Evolutionary conservation across 2,113 vertebrate genomes (phyloP).

Genomic region (Halichoerus grypus): DNA sequence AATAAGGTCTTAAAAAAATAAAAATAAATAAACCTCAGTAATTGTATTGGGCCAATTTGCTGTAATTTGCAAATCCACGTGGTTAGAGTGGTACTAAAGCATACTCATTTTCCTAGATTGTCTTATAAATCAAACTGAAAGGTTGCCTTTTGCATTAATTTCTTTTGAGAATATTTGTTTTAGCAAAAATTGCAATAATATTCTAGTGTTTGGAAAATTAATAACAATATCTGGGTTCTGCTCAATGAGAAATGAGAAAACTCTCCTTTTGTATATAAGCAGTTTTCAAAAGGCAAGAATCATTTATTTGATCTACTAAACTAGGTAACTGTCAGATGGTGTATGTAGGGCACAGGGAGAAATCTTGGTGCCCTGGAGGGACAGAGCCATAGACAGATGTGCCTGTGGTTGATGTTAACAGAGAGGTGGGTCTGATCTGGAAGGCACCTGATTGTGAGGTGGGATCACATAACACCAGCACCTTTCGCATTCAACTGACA

Average conservation of each 20-base stretch:
- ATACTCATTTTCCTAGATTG: background rate
- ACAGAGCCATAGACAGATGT: background rate
- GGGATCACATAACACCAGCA: background rate
- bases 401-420: background rate
- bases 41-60: background rate
- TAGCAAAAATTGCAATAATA: background rate
- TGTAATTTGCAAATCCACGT: background rate
- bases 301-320: background rate
- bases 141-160: background rate
- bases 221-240: background rate
- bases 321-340: background rate
- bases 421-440: background rate
- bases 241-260: background rate
- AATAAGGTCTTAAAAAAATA: too few species aligned
- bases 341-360: background rate
- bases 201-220: background rate
- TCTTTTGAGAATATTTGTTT: constrained; percentile 15
- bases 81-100: background rate
- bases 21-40: background rate
- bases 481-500: background rate
- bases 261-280: background rate
- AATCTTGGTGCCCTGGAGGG: background rate
- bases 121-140: background rate
- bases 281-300: background rate
- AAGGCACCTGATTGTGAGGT: background rate